A percentile compares a stretch with the other conserved stretches of the same genome.
These are phyloP conservation scores for Botrylloides violaceus DNA, from an alignment of 23 tunicate species.

Conservation along the genomic window DNA sequence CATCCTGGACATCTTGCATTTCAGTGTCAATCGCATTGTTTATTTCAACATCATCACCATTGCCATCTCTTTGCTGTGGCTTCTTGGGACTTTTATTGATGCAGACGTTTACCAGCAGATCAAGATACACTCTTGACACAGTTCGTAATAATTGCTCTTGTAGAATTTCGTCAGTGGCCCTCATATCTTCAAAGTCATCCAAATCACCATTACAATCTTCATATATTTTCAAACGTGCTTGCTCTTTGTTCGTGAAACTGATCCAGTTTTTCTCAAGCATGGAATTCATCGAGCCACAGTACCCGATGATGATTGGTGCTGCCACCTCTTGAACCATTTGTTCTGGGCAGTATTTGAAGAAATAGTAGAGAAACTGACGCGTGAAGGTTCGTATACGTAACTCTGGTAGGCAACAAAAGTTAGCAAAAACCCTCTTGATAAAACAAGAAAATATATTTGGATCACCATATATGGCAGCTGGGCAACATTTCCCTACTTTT, in stretches of 20 bases:
- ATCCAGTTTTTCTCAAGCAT: conserved; percentile 50
- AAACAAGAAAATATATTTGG: conserved; percentile 24
- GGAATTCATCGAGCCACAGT: conserved; percentile 44
- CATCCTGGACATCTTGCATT: conserved; percentile 14
- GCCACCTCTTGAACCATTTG: conserved; percentile 22
- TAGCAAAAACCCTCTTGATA: conserved; percentile 14
- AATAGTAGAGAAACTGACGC: conserved; percentile 42
- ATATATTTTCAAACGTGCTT: conserved; percentile 9
- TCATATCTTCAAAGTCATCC: conserved; percentile 29
- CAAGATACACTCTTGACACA: conserved; percentile 61
- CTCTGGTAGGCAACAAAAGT: conserved; percentile 34
- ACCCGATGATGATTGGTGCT: conserved; percentile 34
- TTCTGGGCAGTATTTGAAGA: conserved; percentile 51
- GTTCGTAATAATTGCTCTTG: conserved; percentile 66
- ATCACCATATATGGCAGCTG: conserved; percentile 25
- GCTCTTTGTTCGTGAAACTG: conserved; percentile 28
- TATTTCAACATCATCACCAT: background rate
- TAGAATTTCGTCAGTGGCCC: conserved; percentile 58
- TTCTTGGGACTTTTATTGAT: conserved; percentile 49
- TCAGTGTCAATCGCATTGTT: conserved; percentile 1
- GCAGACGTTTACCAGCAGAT: conserved; percentile 40
- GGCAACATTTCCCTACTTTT: conserved; percentile 37
- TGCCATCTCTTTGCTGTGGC: background rate
- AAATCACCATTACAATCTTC: background rate
- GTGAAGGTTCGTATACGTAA: conserved; percentile 33